These are phyloP conservation scores for Rotaria magnacalcarata DNA, from an alignment of 2,888 invertebrate species.

Conservation along the genomic window DNA sequence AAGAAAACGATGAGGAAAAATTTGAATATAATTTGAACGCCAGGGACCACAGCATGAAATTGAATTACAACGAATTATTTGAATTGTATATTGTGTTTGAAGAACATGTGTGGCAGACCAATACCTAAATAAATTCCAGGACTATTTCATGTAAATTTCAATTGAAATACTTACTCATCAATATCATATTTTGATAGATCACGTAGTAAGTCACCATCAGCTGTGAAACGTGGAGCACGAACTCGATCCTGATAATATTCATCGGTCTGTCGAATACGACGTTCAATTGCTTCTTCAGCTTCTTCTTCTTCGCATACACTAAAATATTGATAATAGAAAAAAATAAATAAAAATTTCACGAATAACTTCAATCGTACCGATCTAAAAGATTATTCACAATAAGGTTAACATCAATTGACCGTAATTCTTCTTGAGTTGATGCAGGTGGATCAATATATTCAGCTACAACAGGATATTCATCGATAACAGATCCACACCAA, in stretches of 20 bases:
- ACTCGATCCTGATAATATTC: conserved; percentile 34
- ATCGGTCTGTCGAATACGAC: neutral
- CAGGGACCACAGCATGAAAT: conserved; percentile 12
- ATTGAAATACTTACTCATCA: neutral
- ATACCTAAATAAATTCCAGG: neutral
- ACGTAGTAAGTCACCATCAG: neutral
- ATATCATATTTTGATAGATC: conserved; percentile 18
- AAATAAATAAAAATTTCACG: neutral
- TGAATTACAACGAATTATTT: conserved; percentile 24
- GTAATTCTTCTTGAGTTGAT: neutral
- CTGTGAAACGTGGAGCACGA: neutral
- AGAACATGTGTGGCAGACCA: conserved; percentile 31
- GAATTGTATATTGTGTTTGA: conserved; percentile 18
- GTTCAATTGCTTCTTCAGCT: neutral
- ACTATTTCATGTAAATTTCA: no score
- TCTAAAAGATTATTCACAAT: neutral
- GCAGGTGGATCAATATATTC: conserved; percentile 41
- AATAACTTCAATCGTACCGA: neutral
- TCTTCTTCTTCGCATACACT: conserved; percentile 29
- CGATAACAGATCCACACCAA: conserved; percentile 52
- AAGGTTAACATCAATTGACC: neutral
- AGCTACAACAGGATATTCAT: conserved; percentile 48
- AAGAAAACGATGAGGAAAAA: conserved; percentile 32
- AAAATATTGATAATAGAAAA: neutral
- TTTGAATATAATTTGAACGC: conserved; percentile 35